Evolutionary conservation across 2,113 vertebrate species (phyloP).

Genomic region (Halichoerus grypus): DNA sequence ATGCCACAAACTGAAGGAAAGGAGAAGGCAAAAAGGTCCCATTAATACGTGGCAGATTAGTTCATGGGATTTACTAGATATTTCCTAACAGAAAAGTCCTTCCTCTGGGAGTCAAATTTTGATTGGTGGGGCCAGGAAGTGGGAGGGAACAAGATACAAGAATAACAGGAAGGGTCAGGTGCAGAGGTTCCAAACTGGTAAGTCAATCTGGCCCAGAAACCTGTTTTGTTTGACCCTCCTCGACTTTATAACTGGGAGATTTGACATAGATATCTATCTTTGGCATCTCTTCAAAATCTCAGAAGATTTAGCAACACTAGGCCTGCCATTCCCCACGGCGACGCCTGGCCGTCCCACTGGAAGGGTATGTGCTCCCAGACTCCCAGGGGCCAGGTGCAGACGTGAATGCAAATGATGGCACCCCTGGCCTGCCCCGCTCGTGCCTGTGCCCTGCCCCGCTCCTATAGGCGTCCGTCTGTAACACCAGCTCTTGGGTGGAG

Average conservation of each 20-base stretch:
- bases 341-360: neutral
- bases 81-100: neutral
- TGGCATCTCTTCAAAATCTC: slow-evolving; percentile 19
- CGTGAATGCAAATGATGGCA: neutral
- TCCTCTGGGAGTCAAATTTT: neutral
- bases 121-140: neutral
- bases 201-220: neutral
- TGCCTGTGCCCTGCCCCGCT: neutral
- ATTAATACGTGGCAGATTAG: neutral
- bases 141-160: slow-evolving; percentile 4
- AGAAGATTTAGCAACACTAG: slow-evolving; percentile 14
- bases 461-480: neutral
- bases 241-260: neutral
- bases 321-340: neutral
- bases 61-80: neutral
- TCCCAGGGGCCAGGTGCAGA: neutral
- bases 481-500: no score
- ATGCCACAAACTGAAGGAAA: neutral
- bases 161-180: slow-evolving; percentile 1
- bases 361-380: neutral
- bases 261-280: slow-evolving; percentile 47
- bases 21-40: neutral
- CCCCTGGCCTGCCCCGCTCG: neutral
- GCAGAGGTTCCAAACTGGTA: neutral
- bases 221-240: neutral